phyloP scores from a whole-genome alignment of 1,140 invertebrate genomes.

The Agrilus planipennis region DNA sequence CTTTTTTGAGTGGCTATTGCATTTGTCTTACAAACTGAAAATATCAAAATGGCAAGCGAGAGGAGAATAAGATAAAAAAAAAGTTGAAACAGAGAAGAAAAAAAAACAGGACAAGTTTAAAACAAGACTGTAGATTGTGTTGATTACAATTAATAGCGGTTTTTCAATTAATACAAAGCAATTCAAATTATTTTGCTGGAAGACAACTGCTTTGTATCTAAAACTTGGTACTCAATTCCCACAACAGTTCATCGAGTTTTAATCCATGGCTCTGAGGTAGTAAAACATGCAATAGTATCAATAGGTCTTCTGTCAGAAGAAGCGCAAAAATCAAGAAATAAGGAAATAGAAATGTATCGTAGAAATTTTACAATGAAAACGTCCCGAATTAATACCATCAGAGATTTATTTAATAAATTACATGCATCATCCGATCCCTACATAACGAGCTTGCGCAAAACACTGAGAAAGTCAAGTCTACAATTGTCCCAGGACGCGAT shows the following conservation, averaged over 20 bases:
- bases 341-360: conserved; percentile 15
- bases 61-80: background rate
- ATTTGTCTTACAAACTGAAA: conserved; percentile 26
- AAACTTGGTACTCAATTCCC: conserved; percentile 28
- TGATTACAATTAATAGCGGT: background rate
- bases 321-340: conserved; percentile 15
- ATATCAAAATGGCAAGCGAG: conserved; percentile 21
- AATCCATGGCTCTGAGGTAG: conserved; percentile 18
- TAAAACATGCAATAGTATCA: conserved; percentile 17
- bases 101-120: conserved; percentile 1
- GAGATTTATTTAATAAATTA: conserved; percentile 18
- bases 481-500: no score
- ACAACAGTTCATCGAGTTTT: conserved; percentile 29
- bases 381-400: conserved; percentile 16
- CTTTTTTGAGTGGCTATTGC: conserved; percentile 28
- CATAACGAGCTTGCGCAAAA: conserved; percentile 7
- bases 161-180: conserved; percentile 1
- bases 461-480: conserved; percentile 6
- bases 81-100: background rate
- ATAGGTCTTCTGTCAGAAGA: conserved; percentile 23
- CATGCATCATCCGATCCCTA: conserved; percentile 19
- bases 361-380: conserved; percentile 18
- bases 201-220: conserved; percentile 19
- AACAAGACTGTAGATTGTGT: background rate
- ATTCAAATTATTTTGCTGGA: conserved; percentile 4